A percentile compares a stretch with the other conserved stretches of the same genome.
Evolutionary conservation across 2,888 invertebrate genomes (phyloP).

Genomic region (Folsomia candida): DNA sequence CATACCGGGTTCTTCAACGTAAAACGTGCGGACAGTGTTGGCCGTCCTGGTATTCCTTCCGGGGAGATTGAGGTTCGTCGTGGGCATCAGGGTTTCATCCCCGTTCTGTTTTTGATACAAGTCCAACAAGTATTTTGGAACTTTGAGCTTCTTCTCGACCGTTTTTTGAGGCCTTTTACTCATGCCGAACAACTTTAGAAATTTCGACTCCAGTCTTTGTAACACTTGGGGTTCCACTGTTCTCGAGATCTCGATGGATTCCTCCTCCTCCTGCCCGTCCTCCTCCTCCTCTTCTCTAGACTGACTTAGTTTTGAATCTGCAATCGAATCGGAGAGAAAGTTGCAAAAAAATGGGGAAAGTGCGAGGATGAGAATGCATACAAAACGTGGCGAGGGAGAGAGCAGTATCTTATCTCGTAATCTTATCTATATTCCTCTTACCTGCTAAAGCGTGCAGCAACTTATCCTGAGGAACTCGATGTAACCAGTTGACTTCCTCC

Average conservation of each 20-base stretch:
- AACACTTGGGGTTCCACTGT: conserved; percentile 48
- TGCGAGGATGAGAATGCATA: background rate
- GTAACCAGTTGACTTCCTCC: background rate
- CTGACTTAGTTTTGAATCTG: conserved; percentile 18
- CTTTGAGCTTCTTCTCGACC: conserved; percentile 29
- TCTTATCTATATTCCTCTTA: background rate
- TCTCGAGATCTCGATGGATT: conserved; percentile 29
- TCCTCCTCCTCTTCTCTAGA: conserved; percentile 15
- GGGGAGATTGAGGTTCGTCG: conserved; percentile 65
- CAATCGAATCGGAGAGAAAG: conserved; percentile 2
- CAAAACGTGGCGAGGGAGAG: too few relatives aligned
- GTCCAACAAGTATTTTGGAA: conserved; percentile 57
- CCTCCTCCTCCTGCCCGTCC: conserved; percentile 9
- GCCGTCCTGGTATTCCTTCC: conserved; percentile 71
- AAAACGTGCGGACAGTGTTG: conserved; percentile 81
- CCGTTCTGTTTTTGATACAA: conserved; percentile 70
- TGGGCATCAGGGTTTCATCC: conserved; percentile 60
- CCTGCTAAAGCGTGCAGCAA: background rate
- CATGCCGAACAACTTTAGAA: conserved; percentile 49
- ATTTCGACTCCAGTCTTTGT: conserved; percentile 48
- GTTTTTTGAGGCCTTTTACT: conserved; percentile 39
- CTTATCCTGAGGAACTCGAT: background rate
- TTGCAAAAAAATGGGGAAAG: background rate
- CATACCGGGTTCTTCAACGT: conserved; percentile 68
- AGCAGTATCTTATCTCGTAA: too few relatives aligned